A percentile compares a stretch with the other conserved stretches of the same genome.
Conservation (phyloP, 2,888 invertebrate genomes). For the Zele albiditarsus region DNA sequence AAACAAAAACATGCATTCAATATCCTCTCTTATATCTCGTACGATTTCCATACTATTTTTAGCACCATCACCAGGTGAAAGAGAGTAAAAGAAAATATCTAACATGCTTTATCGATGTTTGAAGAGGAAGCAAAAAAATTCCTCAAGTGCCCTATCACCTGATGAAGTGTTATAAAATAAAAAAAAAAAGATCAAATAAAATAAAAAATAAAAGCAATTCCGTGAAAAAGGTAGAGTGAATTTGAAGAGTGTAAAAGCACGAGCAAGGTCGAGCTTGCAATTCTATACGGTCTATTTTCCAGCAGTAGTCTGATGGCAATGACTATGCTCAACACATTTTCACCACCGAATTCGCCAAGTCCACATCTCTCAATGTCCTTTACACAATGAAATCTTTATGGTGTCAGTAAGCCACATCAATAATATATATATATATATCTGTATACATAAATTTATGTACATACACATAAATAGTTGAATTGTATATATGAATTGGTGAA, state of each 20-base stretch:
- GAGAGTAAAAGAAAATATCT: neutral
- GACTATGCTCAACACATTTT: neutral
- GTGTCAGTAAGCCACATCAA: neutral
- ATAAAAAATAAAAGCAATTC: neutral
- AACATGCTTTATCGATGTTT: neutral
- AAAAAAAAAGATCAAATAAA: neutral
- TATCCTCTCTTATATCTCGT: too few species aligned
- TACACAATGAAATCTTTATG: neutral
- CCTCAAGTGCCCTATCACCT: neutral
- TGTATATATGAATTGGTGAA: constrained; percentile 6
- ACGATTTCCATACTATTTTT: too few species aligned
- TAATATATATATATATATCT: neutral
- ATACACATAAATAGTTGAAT: constrained; percentile 8
- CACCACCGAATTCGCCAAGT: too few species aligned
- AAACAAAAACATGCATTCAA: too few species aligned
- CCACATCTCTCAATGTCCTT: neutral
- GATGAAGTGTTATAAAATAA: neutral
- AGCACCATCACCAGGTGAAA: too few species aligned
- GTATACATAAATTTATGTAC: neutral
- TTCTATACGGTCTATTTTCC: neutral
- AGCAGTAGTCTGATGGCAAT: neutral
- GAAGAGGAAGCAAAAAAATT: neutral
- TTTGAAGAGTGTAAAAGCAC: neutral
- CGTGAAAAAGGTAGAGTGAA: neutral
- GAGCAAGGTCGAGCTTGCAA: constrained; percentile 10